A percentile compares a stretch with the other conserved stretches of the same genome.
phyloP scores from a whole-genome alignment of 1,140 invertebrate species.

The Ceratosolen solmsi region DNA sequence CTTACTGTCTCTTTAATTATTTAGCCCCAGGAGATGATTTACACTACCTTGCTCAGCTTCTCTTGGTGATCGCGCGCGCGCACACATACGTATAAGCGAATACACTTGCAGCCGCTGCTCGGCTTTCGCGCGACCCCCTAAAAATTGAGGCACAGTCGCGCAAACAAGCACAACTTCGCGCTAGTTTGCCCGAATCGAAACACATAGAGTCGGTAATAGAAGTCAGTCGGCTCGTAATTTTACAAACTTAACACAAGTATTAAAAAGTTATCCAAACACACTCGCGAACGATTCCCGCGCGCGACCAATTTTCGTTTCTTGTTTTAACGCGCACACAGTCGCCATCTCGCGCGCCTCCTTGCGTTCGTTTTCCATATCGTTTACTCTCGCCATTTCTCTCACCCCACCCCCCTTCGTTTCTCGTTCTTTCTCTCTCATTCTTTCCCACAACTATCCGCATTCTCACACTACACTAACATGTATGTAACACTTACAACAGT shows the following conservation, averaged over 20 bases:
- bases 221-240: constrained; percentile 2
- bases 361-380: constrained; percentile 37
- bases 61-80: constrained; percentile 1
- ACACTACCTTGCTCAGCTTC: constrained; percentile 22
- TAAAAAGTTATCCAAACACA: constrained; percentile 27
- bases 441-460: background rate
- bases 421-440: background rate
- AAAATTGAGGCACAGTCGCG: constrained; percentile 58
- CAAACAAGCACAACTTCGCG: constrained; percentile 12
- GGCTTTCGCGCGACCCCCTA: constrained; percentile 54
- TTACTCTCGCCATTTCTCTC: constrained; percentile 28
- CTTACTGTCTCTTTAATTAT: background rate
- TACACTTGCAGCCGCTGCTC: constrained; percentile 16
- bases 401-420: too few relatives aligned
- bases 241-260: constrained; percentile 16
- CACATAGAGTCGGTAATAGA: constrained; percentile 45
- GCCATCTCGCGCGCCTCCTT: constrained; percentile 36
- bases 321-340: constrained; percentile 57
- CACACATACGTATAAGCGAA: constrained; percentile 19
- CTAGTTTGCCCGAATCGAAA: constrained; percentile 57
- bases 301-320: constrained; percentile 63
- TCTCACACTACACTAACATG: background rate
- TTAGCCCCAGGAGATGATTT: constrained; percentile 9
- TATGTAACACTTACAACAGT: background rate
- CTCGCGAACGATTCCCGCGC: constrained; percentile 63